These are phyloP conservation scores for Asobara japonica DNA, from an alignment of 1,140 invertebrate species.

Conservation along the genomic window DNA sequence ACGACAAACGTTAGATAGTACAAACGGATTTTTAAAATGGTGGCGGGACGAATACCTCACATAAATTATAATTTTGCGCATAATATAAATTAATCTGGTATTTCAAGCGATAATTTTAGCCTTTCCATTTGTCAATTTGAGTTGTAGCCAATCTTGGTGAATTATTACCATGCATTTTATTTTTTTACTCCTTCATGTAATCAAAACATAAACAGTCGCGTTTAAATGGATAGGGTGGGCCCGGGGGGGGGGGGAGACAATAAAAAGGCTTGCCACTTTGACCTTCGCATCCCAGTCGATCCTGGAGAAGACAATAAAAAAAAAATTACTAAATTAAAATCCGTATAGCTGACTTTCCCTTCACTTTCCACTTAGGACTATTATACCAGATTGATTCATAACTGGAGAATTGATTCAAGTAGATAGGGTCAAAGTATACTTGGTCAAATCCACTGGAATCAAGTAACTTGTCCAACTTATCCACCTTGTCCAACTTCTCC, in stretches of 20 bases:
- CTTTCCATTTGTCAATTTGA: not conserved
- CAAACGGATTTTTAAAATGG: slow-evolving; percentile 12
- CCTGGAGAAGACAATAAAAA: not conserved
- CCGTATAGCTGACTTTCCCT: too few relatives aligned
- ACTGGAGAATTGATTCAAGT: too few relatives aligned
- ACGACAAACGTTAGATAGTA: slow-evolving; percentile 5
- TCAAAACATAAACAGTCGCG: not conserved
- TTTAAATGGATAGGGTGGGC: not conserved
- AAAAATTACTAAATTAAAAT: not conserved
- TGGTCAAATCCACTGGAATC: too few relatives aligned
- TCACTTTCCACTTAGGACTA: too few relatives aligned
- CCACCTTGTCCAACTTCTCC: too few relatives aligned
- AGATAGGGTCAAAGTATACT: too few relatives aligned
- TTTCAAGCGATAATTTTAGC: not conserved
- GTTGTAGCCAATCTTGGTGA: not conserved
- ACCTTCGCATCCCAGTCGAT: slow-evolving; percentile 1
- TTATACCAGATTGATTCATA: too few relatives aligned
- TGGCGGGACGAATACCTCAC: not conserved
- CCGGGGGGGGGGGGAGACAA: not conserved
- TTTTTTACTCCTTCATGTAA: not conserved
- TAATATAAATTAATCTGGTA: slow-evolving; percentile 7
- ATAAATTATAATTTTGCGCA: slow-evolving; percentile 2
- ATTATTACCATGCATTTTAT: not conserved
- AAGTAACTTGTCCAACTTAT: too few relatives aligned
- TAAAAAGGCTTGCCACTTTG: not conserved